phyloP scores from a whole-genome alignment of 23 tunicate species.

The Phallusia fumigata region DNA sequence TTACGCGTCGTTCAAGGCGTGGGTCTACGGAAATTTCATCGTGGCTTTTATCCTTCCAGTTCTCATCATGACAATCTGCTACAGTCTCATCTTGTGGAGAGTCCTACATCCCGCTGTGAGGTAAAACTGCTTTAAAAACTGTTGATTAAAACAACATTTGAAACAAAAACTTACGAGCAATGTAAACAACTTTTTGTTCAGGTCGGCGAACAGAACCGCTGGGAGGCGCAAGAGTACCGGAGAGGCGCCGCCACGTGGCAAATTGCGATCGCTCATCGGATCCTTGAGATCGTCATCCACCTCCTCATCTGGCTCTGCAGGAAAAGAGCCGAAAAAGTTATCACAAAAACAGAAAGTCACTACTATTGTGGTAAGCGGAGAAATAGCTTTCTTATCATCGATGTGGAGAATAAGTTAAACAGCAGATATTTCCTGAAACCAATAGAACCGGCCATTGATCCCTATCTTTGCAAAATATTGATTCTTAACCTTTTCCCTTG shows the following conservation, averaged over 20 bases:
- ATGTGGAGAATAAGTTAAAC: too few relatives aligned
- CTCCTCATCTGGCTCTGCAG: background rate
- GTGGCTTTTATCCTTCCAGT: constrained; percentile 57
- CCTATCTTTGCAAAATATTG: background rate
- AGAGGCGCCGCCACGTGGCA: constrained; percentile 18
- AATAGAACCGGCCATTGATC: background rate
- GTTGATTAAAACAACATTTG: too few relatives aligned
- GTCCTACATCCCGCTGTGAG: constrained; percentile 65
- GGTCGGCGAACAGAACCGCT: constrained; percentile 13
- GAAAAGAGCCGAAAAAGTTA: background rate
- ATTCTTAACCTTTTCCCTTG: too few relatives aligned
- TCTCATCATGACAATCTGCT: constrained; percentile 61
- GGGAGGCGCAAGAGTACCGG: constrained; percentile 21
- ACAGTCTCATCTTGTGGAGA: constrained; percentile 72
- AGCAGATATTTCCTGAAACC: too few relatives aligned
- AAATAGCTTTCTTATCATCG: too few relatives aligned
- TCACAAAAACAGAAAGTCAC: constrained; percentile 51
- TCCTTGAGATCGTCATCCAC: constrained; percentile 7
- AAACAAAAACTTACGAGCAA: too few relatives aligned
- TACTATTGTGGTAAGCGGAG: constrained; percentile 52
- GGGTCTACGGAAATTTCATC: constrained; percentile 53
- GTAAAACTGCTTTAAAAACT: background rate
- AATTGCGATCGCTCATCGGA: background rate
- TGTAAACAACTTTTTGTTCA: too few relatives aligned
- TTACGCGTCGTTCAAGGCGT: constrained; percentile 9